Evolutionary conservation across 2,888 invertebrate genomes (phyloP).

Genomic region (Dryobota labecula): DNA sequence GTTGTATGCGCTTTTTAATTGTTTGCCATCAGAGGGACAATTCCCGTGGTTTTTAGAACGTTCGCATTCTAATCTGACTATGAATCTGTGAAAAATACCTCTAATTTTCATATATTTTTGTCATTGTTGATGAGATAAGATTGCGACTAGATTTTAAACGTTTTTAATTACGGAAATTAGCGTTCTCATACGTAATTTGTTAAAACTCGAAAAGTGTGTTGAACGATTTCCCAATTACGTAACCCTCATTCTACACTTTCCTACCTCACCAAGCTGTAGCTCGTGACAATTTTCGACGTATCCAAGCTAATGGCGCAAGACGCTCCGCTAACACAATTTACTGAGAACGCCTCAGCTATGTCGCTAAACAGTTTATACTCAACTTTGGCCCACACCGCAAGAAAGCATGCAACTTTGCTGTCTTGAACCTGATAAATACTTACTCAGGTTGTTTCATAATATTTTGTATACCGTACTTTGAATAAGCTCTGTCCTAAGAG

Average conservation of each 20-base stretch:
- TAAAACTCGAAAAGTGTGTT: neutral
- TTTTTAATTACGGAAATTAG: neutral
- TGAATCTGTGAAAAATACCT: too few species aligned
- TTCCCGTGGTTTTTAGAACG: neutral
- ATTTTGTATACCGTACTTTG: conserved; percentile 52
- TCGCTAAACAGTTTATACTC: conserved; percentile 78
- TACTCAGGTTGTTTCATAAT: conserved; percentile 48
- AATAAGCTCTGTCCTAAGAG: conserved; percentile 56
- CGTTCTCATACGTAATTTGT: neutral
- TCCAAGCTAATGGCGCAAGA: conserved; percentile 71
- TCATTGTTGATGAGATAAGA: neutral
- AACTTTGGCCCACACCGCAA: conserved; percentile 66
- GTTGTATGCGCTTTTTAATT: neutral
- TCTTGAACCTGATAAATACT: conserved; percentile 61
- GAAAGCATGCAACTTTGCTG: conserved; percentile 65
- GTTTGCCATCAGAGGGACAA: neutral
- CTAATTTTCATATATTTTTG: neutral
- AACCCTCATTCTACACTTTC: conserved; percentile 21
- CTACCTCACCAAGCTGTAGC: conserved; percentile 33
- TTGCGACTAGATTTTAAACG: too few species aligned
- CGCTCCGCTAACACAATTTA: conserved; percentile 77
- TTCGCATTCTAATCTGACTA: too few species aligned
- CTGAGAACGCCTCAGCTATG: conserved; percentile 67
- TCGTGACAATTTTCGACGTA: conserved; percentile 73
- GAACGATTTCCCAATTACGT: conserved; percentile 5